phyloP scores from a whole-genome alignment of 1,140 invertebrate genomes.

The Eumaeus atala region DNA sequence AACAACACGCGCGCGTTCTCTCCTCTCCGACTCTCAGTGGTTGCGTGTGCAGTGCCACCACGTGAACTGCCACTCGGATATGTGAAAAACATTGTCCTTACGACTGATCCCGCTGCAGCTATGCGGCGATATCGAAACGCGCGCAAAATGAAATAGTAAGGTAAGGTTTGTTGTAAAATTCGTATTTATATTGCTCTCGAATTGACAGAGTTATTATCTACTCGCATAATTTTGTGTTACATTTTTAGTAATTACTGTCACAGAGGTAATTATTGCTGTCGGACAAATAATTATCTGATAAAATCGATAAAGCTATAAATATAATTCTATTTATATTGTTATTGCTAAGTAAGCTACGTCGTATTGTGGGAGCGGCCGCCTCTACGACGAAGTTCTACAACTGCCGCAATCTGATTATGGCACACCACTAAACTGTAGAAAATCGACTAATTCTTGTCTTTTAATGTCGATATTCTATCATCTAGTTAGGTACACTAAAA shows the following conservation, averaged over 20 bases:
- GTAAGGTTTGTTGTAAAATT: conserved; percentile 30
- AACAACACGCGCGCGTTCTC: conserved; percentile 50
- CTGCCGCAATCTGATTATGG: conserved; percentile 70
- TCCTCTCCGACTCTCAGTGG: conserved; percentile 29
- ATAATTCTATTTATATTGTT: too few relatives aligned
- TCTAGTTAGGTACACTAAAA: too few relatives aligned
- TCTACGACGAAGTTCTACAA: conserved; percentile 61
- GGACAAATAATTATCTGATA: too few relatives aligned
- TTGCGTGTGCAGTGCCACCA: conserved; percentile 46
- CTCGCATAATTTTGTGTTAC: too few relatives aligned
- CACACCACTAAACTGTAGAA: conserved; percentile 54
- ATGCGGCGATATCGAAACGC: conserved; percentile 31
- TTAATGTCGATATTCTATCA: not conserved
- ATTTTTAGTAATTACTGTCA: too few relatives aligned
- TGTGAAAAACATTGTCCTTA: conserved; percentile 46
- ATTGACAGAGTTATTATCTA: conserved; percentile 1
- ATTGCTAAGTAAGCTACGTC: conserved; percentile 10
- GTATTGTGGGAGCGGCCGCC: conserved; percentile 51
- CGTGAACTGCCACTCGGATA: conserved; percentile 41
- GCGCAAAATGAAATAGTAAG: conserved; percentile 67
- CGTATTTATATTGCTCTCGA: not conserved
- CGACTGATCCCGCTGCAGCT: conserved; percentile 35
- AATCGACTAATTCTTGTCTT: conserved; percentile 24
- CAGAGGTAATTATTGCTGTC: too few relatives aligned
- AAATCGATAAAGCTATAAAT: too few relatives aligned